Evolutionary conservation across 2,113 vertebrate species (phyloP).

Genomic region (Psittacula cyanocephala): DNA sequence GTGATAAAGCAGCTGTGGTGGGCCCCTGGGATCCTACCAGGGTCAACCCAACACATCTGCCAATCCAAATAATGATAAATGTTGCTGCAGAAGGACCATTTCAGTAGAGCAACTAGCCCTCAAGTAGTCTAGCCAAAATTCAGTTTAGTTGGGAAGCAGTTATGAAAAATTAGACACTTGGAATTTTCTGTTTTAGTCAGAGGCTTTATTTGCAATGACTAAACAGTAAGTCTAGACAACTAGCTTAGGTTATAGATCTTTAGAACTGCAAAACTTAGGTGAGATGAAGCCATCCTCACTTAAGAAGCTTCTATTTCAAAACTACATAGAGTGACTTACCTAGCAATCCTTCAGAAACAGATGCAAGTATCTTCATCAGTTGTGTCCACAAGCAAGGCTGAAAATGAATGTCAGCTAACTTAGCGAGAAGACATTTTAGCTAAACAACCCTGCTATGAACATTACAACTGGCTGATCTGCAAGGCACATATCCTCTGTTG

Average conservation of each 20-base stretch:
- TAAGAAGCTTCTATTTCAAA: not conserved
- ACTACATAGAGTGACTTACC: not conserved
- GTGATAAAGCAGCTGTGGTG: not conserved
- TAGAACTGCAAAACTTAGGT: not conserved
- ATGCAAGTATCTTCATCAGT: not conserved
- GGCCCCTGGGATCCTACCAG: not conserved
- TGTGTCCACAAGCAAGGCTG: not conserved
- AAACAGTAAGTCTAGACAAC: not conserved
- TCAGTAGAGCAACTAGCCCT: not conserved
- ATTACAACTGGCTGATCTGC: not conserved
- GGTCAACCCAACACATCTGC: not conserved
- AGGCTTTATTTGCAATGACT: not conserved
- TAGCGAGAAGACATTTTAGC: not conserved
- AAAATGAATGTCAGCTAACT: not conserved
- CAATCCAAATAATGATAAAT: not conserved
- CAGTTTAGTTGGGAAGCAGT: not conserved
- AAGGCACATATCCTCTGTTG: not conserved
- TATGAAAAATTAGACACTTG: not conserved
- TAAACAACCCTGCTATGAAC: not conserved
- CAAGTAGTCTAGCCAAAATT: not conserved
- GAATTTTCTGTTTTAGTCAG: not conserved
- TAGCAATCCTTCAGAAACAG: not conserved
- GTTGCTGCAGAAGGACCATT: not conserved
- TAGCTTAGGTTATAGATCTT: not conserved
- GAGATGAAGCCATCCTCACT: not conserved